These are phyloP conservation scores for Dendronephthya gigantea DNA, from an alignment of 64 coral and sea anemone species.

Conservation along the genomic window DNA sequence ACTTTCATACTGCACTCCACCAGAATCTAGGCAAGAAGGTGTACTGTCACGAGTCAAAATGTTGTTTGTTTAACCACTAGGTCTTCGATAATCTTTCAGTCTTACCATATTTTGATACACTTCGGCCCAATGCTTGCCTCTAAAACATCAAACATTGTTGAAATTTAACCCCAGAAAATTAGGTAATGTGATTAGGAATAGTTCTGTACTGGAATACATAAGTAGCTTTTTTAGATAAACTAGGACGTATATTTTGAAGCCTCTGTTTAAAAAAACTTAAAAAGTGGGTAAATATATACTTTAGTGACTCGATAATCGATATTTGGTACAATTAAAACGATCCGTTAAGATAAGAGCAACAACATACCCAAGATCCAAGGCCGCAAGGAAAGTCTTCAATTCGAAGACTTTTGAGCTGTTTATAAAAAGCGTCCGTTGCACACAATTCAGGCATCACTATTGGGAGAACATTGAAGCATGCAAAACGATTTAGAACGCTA, in stretches of 20 bases:
- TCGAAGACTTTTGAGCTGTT: constrained; percentile 66
- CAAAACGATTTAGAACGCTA: not conserved
- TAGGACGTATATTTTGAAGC: no score
- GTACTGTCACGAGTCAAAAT: not conserved
- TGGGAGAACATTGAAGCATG: not conserved
- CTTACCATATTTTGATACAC: not conserved
- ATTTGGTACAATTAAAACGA: no score
- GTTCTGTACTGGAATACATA: no score
- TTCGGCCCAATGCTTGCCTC: not conserved
- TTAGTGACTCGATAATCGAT: no score
- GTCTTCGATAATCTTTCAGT: not conserved
- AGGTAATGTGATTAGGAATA: no score
- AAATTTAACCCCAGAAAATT: no score
- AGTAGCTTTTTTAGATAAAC: no score
- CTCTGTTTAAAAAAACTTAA: no score
- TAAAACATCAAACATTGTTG: not conserved
- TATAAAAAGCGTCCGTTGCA: constrained; percentile 70
- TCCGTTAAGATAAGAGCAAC: no score
- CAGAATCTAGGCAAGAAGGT: not conserved
- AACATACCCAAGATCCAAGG: constrained; percentile 79
- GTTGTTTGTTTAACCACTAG: not conserved
- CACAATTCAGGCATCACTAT: constrained; percentile 11
- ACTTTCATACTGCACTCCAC: constrained; percentile 54
- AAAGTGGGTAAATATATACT: no score
- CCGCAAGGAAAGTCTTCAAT: constrained; percentile 93